Evolutionary conservation across 2,113 vertebrate species (phyloP), one percentile per base, ranked within the genome.

Genomic region (Morone saxatilis): DNA sequence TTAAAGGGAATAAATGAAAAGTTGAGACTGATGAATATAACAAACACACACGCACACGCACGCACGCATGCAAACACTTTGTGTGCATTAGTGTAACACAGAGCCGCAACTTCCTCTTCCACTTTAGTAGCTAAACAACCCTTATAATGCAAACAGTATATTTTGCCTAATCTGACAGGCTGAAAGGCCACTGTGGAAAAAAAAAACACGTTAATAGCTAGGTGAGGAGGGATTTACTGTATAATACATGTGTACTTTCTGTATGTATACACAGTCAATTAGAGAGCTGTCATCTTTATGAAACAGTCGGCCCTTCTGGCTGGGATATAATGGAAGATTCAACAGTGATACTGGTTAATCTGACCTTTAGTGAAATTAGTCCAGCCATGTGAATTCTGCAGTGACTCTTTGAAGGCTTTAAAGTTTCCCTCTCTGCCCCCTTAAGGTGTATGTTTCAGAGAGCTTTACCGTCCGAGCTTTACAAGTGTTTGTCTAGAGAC

Each of bases 141-240:
- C 19, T 45, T 65, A 56, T 60, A 75, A 77, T 69, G 50, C 81
- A 89, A 89, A 91, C 86, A 89, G 0, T 45, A 54, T 53, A 75
- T 76, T 67, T 67, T 54, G 45, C 48, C 43, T 25, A 45, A 80
- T 86, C 22, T 70, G 66, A 86, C 71, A 76, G n/a, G 25, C 48
- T 79, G 63, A 91, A 83, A 86, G 72, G 74, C 68, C 60, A 51
- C 6, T 0, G 12, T 3, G 47, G 71, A 57, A 65, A 72, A 76
- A 36, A 81, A 56, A 20, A 43, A 8, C 41, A 80, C 31, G 67
- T 70, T 90, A 90, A 93, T 90, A 66, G 60, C 38, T 14, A 91
- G 63, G 90, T 88, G 88, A 89, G 68, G 87, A 93, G 50, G 14
- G 91, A 93, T 87, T 80, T 78, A 87, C 45, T 56, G 61, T 53